Evolutionary conservation across 30 jellyfish, hydroid and myxozoan genomes (phyloP).

Genomic region (Phacellophora camtschatica): DNA sequence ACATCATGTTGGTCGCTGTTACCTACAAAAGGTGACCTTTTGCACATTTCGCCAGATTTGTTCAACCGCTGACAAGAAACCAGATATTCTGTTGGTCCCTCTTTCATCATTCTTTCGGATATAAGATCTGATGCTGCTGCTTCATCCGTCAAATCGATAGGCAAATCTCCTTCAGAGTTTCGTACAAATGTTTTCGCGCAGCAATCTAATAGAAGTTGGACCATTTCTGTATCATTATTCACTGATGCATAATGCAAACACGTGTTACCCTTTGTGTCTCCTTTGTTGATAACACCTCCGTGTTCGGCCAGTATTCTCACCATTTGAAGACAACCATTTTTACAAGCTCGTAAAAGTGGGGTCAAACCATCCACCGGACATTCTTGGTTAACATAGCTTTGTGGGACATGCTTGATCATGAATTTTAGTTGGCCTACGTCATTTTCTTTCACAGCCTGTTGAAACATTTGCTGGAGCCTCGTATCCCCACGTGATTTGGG

Average conservation of each 20-base stretch:
- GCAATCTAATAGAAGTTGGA: conserved; percentile 29
- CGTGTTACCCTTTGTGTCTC: conserved; percentile 34
- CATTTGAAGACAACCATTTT: conserved; percentile 10
- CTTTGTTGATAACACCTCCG: conserved; percentile 33
- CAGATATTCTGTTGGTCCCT: conserved; percentile 55
- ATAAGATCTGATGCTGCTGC: conserved; percentile 14
- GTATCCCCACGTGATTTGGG: background rate
- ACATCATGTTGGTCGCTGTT: background rate
- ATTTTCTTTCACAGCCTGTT: conserved; percentile 18
- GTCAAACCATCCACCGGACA: conserved; percentile 12
- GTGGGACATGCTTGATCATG: conserved; percentile 22
- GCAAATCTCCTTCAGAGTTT: conserved; percentile 21
- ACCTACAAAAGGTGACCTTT: background rate
- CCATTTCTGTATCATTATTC: conserved; percentile 28
- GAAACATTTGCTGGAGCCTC: conserved; percentile 5
- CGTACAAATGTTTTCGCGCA: conserved; percentile 53
- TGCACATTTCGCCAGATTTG: background rate
- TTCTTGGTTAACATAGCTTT: background rate
- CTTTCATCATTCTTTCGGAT: conserved; percentile 43
- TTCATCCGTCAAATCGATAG: conserved; percentile 22
- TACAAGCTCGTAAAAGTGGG: conserved; percentile 31
- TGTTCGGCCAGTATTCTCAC: conserved; percentile 34
- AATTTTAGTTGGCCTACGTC: conserved; percentile 50
- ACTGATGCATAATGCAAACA: conserved; percentile 40
- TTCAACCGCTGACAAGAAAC: conserved; percentile 49